Percentiles rank a stretch among this genome's conserved stretches.
Conservation (phyloP, 2,113 vertebrate genomes). For the Stictonetta naevosa region DNA sequence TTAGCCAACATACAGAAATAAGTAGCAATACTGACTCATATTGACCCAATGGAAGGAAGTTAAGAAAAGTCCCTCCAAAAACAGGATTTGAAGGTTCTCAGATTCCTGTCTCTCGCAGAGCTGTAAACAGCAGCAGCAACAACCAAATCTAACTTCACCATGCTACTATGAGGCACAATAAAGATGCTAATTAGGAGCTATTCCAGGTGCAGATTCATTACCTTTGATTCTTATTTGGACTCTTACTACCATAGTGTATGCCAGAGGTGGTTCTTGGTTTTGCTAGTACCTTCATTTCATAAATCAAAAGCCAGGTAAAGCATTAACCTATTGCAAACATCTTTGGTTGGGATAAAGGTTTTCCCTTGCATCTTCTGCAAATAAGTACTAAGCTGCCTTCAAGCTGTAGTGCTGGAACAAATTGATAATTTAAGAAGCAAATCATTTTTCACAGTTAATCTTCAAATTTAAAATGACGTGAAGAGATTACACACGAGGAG, state of each 20-base stretch:
- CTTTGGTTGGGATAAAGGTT: neutral
- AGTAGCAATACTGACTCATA: neutral
- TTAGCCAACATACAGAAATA: neutral
- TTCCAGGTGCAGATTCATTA: neutral
- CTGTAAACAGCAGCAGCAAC: neutral
- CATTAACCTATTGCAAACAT: neutral
- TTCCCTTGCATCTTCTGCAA: neutral
- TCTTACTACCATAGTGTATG: neutral
- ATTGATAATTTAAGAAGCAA: conserved; percentile 30
- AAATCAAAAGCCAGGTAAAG: neutral
- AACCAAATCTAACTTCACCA: neutral
- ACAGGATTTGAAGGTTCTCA: neutral
- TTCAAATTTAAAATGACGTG: conserved; percentile 37
- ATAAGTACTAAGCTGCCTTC: conserved; percentile 2
- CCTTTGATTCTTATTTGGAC: neutral
- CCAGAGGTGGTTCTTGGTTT: neutral
- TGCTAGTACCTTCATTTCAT: neutral
- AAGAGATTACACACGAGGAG: conserved; percentile 27
- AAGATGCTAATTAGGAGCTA: neutral
- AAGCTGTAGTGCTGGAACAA: conserved; percentile 12
- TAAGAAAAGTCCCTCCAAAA: neutral
- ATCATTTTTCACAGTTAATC: conserved; percentile 41
- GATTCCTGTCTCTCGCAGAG: neutral
- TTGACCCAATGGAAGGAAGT: neutral
- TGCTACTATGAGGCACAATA: neutral